Percentiles rank a stretch among this genome's conserved stretches.
phyloP scores from a whole-genome alignment of 2,797 vertebrate species.

The Adelosebastes latens region DNA sequence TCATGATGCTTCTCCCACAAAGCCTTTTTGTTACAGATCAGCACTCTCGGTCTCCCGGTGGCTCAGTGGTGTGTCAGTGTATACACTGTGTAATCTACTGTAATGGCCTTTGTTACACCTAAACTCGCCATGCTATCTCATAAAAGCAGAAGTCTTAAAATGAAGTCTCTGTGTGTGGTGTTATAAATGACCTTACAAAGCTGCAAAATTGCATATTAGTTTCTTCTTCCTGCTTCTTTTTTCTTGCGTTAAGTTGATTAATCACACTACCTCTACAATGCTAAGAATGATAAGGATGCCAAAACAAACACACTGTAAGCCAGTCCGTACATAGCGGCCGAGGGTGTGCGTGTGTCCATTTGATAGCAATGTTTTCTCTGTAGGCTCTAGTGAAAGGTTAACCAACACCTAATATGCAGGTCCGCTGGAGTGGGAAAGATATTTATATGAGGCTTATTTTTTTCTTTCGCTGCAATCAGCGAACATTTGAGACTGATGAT shows the following conservation, averaged over 20 bases:
- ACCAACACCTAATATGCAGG: conserved; percentile 39
- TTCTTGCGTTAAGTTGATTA: background rate
- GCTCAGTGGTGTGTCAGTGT: conserved; percentile 24
- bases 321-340: background rate
- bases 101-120: conserved; percentile 15
- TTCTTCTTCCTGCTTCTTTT: background rate
- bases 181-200: conserved; percentile 2
- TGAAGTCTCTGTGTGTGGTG: background rate
- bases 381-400: conserved; percentile 57
- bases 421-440: conserved; percentile 17
- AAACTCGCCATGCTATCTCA: background rate
- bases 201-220: background rate
- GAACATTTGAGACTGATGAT: conserved; percentile 37
- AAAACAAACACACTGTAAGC: conserved; percentile 12
- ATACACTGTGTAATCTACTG: conserved; percentile 16
- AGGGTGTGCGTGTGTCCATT: conserved; percentile 33
- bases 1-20: conserved; percentile 45
- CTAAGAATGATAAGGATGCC: conserved; percentile 25
- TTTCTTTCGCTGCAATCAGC: conserved; percentile 31
- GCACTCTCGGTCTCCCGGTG: conserved; percentile 39
- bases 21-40: conserved; percentile 44
- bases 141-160: conserved; percentile 2
- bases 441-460: conserved; percentile 35
- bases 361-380: conserved; percentile 46
- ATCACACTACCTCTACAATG: background rate